A percentile compares a stretch with the other conserved stretches of the same genome.
Conservation (phyloP, 2,888 invertebrate genomes). For the Thecocarcelia acutangulata region DNA sequence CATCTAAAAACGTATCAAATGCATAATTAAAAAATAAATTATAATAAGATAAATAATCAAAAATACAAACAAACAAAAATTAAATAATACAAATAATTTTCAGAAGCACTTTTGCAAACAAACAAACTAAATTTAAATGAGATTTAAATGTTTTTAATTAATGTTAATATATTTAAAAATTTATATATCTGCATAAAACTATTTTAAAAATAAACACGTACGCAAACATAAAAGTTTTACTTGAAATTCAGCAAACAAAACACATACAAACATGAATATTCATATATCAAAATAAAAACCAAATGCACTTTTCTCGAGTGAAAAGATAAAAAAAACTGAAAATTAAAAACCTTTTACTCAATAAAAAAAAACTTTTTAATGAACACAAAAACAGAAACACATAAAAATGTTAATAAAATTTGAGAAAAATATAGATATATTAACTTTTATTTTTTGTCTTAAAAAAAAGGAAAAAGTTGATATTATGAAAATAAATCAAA, state of each 20-base stretch:
- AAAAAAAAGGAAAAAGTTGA: constrained; percentile 5
- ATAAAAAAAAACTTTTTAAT: neutral
- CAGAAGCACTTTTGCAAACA: constrained; percentile 41
- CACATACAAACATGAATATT: too few species aligned
- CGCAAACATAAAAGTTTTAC: too few species aligned
- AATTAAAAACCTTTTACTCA: constrained; percentile 1
- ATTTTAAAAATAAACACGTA: neutral
- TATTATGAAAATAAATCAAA: neutral
- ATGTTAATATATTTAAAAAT: constrained; percentile 40
- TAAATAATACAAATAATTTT: too few species aligned
- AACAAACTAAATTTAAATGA: constrained; percentile 5
- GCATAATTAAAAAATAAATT: constrained; percentile 9
- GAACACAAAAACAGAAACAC: constrained; percentile 1
- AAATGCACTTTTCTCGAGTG: too few species aligned
- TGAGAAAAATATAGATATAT: constrained; percentile 4
- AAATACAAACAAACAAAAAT: constrained; percentile 41
- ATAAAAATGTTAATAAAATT: constrained; percentile 2
- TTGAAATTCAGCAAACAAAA: too few species aligned
- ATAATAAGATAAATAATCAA: constrained; percentile 42
- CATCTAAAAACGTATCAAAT: constrained; percentile 14
- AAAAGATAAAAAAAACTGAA: too few species aligned
- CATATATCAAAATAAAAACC: too few species aligned
- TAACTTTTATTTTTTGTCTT: constrained; percentile 26
- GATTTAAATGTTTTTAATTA: constrained; percentile 62
- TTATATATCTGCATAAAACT: constrained; percentile 17